Evolutionary conservation across 2,113 vertebrate genomes (phyloP), one percentile per base, ranked within the genome.

Genomic region (Gavia stellata): DNA sequence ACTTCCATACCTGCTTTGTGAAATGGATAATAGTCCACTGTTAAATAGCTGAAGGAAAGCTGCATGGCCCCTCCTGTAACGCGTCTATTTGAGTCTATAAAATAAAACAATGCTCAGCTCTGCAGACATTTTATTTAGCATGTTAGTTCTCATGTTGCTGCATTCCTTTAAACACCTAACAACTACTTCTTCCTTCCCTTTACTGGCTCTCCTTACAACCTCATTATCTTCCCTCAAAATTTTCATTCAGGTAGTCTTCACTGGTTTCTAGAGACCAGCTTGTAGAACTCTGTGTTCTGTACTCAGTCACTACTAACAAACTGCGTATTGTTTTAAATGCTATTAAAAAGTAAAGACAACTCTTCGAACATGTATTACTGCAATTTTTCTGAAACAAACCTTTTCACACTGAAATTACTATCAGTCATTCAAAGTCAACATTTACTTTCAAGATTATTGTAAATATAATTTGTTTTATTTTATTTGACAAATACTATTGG

Each of bases 1-100:
- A 6, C 20, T 95, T 78, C 63, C 96, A 86, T 97, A 99, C 99
- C 99, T 98, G 99, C 99, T 98, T 98, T 99, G 97, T 99, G 99
- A 94, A 99, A 99, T 21, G 99, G 99, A 36, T 99, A 99, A 95
- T 99, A 99, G 95, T 99, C 99, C 94, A 99, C 96, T 36, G 99
- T 99, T 94, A 99, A 98, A 77, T 98, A 98, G 92, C 98, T 99
- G 97, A 99, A 99, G 81, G 99, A 99, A 58, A 99, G 97, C 90
- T 99, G 99, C 99, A 99, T 99, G 88, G 99, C 99, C 61, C 99
- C 99, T 87, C 99, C 99, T 10, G 98, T 98, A 93, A 99, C 97
- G 89, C 98, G 98, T 88, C 99, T 99, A 38, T 98, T 98, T 91
- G 97, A 97, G 70, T 98, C 99, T 99, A 96, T 40, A 92, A 96